These are phyloP conservation scores for Polyommatus icarus DNA, from an alignment of 2,888 invertebrate genomes.

Conservation along the genomic window DNA sequence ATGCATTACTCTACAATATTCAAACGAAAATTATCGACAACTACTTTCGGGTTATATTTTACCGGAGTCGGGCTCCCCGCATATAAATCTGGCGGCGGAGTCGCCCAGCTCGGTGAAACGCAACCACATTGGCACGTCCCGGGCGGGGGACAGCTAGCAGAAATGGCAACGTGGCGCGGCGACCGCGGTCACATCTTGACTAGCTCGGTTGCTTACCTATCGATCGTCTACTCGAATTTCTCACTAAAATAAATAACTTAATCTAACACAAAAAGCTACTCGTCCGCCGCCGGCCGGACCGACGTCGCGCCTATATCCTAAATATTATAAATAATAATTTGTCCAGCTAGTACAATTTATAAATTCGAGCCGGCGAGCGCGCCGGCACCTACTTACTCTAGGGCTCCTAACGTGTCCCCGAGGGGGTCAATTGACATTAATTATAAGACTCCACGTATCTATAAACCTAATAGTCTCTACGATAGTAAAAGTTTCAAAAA, in stretches of 20 bases:
- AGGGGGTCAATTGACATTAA: slow-evolving; percentile 53
- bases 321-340: slow-evolving; percentile 74
- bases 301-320: slow-evolving; percentile 51
- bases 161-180: slow-evolving; percentile 68
- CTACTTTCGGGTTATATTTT: slow-evolving; percentile 3
- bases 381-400: slow-evolving; percentile 56
- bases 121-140: slow-evolving; percentile 22
- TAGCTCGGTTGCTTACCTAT: slow-evolving; percentile 75
- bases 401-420: slow-evolving; percentile 36
- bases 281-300: slow-evolving; percentile 37
- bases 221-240: slow-evolving; percentile 64
- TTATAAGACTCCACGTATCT: slow-evolving; percentile 50
- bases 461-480: slow-evolving; percentile 73
- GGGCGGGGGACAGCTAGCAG: slow-evolving; percentile 52
- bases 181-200: slow-evolving; percentile 63
- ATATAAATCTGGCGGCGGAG: background rate
- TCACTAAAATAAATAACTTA: slow-evolving; percentile 80
- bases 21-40: slow-evolving; percentile 14
- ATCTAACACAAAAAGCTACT: slow-evolving; percentile 58
- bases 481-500: slow-evolving; percentile 72
- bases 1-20: slow-evolving; percentile 12
- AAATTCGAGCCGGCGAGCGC: slow-evolving; percentile 54
- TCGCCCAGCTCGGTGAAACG: background rate
- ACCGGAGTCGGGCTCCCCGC: background rate
- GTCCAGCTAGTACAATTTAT: slow-evolving; percentile 69